Percentiles rank a stretch among this genome's conserved stretches.
phyloP scores from a whole-genome alignment of 2,888 invertebrate genomes.

The Itoplectis maculator region DNA sequence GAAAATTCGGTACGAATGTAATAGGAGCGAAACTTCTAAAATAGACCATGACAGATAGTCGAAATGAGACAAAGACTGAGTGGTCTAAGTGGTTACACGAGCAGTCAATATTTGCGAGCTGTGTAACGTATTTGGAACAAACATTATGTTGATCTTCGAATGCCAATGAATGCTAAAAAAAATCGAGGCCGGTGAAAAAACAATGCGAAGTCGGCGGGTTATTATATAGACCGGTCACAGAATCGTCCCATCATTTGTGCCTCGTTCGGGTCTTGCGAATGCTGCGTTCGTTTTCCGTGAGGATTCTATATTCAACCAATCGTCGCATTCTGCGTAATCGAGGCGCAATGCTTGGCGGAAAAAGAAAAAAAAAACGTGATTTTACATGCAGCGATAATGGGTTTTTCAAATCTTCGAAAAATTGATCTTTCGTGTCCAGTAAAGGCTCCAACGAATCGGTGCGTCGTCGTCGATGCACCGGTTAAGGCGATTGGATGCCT shows the following conservation, averaged over 20 bases:
- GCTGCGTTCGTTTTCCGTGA: conserved; percentile 4
- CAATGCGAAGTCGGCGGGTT: conserved; percentile 22
- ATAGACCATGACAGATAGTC: conserved; percentile 80
- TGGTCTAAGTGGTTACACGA: conserved; percentile 72
- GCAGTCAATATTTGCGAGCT: conserved; percentile 37
- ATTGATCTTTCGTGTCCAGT: conserved; percentile 1
- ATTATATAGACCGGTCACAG: conserved; percentile 37
- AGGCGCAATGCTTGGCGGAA: conserved; percentile 18
- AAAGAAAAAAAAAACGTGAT: conserved; percentile 5
- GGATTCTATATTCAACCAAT: conserved; percentile 11
- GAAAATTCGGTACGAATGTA: conserved; percentile 19
- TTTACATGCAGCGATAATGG: conserved; percentile 21
- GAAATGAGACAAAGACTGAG: conserved; percentile 83
- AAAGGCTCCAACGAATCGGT: conserved; percentile 26
- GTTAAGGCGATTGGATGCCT: conserved; percentile 28
- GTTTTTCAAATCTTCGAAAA: background rate
- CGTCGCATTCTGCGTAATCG: conserved; percentile 25
- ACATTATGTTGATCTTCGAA: conserved; percentile 49
- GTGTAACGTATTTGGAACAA: conserved; percentile 47
- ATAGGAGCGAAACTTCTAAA: conserved; percentile 59
- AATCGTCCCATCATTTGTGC: conserved; percentile 11
- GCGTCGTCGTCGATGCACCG: conserved; percentile 26
- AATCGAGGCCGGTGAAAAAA: conserved; percentile 44
- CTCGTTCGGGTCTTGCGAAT: conserved; percentile 22
- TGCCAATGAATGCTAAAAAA: conserved; percentile 34